Conservation (phyloP, 2,113 vertebrate genomes). For the Perca flavescens region DNA sequence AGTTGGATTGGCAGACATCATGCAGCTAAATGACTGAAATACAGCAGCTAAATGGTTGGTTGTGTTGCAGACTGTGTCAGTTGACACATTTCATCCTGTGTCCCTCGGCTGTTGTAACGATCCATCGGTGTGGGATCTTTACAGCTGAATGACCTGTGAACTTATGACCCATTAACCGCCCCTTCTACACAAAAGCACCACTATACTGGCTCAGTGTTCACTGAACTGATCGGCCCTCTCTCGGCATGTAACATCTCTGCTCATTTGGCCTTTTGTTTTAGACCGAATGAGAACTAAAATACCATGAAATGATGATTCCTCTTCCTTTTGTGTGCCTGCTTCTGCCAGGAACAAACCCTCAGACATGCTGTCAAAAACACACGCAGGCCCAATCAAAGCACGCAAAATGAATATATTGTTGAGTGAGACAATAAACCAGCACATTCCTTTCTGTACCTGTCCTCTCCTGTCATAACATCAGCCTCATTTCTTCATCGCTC, state of each 20-base stretch:
- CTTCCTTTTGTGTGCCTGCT: not conserved
- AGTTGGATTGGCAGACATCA: not conserved
- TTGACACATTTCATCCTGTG: too few relatives aligned
- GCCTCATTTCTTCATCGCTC: not conserved
- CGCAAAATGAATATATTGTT: not conserved
- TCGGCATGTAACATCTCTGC: not conserved
- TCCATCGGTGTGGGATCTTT: not conserved
- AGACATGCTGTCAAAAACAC: not conserved
- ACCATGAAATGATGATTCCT: not conserved
- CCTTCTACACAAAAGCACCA: not conserved
- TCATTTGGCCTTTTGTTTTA: slow-evolving; percentile 4
- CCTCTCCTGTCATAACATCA: slow-evolving; percentile 2
- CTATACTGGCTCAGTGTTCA: not conserved
- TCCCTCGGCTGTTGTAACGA: too few relatives aligned
- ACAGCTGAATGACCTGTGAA: slow-evolving; percentile 2
- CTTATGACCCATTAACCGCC: slow-evolving; percentile 3
- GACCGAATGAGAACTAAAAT: slow-evolving; percentile 6
- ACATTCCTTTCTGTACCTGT: not conserved
- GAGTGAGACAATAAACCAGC: slow-evolving; percentile 20
- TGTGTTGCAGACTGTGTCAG: not conserved
- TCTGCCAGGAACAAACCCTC: not conserved
- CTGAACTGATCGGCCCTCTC: not conserved
- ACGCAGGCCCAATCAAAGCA: not conserved
- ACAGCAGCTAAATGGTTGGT: too few relatives aligned
- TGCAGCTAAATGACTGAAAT: not conserved